Base-by-base conservation (phyloP, 2,888 invertebrate species). In the Cecidostiba fungosa region DNA sequence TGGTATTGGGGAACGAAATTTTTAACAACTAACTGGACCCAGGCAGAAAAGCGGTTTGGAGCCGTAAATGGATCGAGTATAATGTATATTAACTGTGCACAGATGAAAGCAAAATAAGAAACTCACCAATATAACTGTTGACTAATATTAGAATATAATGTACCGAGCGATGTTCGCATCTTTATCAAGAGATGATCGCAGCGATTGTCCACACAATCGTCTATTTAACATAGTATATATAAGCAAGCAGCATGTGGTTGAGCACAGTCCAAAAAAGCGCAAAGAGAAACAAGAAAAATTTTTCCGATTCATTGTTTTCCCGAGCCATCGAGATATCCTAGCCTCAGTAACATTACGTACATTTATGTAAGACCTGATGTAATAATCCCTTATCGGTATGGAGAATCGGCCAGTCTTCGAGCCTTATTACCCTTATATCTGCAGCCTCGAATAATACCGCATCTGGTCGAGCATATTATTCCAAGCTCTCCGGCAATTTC, bases 61-160 rank as follows among this genome's bases (percentile, higher is more conserved):
- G 59, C 23, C 59, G 0, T 54, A n/a, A 19, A 23, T 59, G 23
- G 59, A 59, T n/a, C n/a, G 59, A 16, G 50, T 50, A n/a, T n/a
- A 50, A 5, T 16, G 19, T 50, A 50, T 47, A 16, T 50, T 47
- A 47, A 12, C 47, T 47, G 14, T 50, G 50, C 16, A 50, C 16
- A 59, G 54, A 59, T n/a, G 23, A 59, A 23, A 59, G n/a, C 54
- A 16, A n/a, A n/a, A 54, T 54, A 54, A 50, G 54, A 5, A 54
- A 54, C 19, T 54, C 19, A 59, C n/a, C 54, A 23, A n/a, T 54
- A 54, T 26, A 29, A 66, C 12, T 29, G 66, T 66, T 29, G 66
- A 66, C 66, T 26, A 43, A 47, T 26, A 73, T 26, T 47, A n/a
- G 54, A 59, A 73, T 16, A 73, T 47, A 47, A 66, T 29, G 66